Base-by-base conservation (phyloP, 2,797 vertebrate species). In the Propithecus deckenii region DNA sequence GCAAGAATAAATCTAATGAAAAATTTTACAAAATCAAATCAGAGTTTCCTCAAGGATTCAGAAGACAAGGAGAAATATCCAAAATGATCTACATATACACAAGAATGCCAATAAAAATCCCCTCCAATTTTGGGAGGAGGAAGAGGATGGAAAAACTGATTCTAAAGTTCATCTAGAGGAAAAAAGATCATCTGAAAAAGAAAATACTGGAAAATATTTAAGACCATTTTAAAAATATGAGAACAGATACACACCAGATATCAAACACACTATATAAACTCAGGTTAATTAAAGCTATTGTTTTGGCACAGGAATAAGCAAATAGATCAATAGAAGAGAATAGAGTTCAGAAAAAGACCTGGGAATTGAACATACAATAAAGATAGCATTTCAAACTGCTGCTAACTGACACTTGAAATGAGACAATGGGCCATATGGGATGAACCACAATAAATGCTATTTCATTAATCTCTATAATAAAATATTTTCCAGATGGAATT, bases 191-290 rank as follows among this genome's bases (percentile, higher is more conserved):
- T 88, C 30, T 84, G 67, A 92, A 94, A 93, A 38, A 95, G 55
- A 83, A 97, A 94, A 95, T 87, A 84, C 30, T 50, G 7, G 22
- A 84, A 95, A 61, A 61, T 76, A 87, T 38, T 83, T 95, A 86
- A 87, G 50, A 96, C 74, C 15, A 94, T 38, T 86, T 89, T 75
- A 59, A 96, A 95, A 94, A 95, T 63, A 83, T 55, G 75, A 86
- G 32, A 95, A 89, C 10, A 93, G 5, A 92, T 35, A 80, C 28
- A 38, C 12, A 67, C 28, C 22, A 91, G n/a, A 94, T 61, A 84
- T 48, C 14, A 87, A 69, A 50, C 38, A 94, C 13, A 78, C 63
- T 86, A 79, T 32, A 71, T 67, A 93, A 87, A 74, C 50, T 81
- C 57, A 95, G 89, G 28, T 78, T 76, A 74, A 63, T 65, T 83